A percentile compares a stretch with the other conserved stretches of the same genome.
phyloP scores from a whole-genome alignment of 2,113 vertebrate genomes.

The Lucifuga dentata region DNA sequence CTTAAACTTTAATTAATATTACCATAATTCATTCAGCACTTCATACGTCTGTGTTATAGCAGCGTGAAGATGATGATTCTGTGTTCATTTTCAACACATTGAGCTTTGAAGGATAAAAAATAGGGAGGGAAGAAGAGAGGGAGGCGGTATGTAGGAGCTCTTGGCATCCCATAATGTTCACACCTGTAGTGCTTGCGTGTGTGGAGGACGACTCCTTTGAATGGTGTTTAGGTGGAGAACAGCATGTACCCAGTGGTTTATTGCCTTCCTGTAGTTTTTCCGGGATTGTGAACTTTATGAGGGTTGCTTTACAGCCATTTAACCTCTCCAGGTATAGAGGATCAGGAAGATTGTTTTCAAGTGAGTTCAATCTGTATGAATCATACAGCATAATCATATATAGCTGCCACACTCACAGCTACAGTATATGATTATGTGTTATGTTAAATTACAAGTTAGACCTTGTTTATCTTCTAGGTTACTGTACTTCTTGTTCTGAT shows the following conservation, averaged over 20 bases:
- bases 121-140: too few relatives aligned
- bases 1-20: too few relatives aligned
- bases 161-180: conserved; percentile 17
- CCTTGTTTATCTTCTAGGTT: conserved; percentile 42
- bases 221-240: conserved; percentile 45
- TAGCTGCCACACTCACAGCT: conserved; percentile 18
- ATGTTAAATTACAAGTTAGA: conserved; percentile 30
- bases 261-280: conserved; percentile 65
- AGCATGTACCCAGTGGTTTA: conserved; percentile 65
- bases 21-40: too few relatives aligned
- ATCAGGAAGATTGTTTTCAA: conserved; percentile 36
- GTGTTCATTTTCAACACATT: too few relatives aligned
- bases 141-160: too few relatives aligned
- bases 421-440: conserved; percentile 35
- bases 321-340: conserved; percentile 56
- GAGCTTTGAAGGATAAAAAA: too few relatives aligned
- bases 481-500: conserved; percentile 26
- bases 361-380: conserved; percentile 38
- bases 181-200: conserved; percentile 48
- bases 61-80: too few relatives aligned
- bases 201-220: not conserved
- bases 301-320: conserved; percentile 56
- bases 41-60: too few relatives aligned
- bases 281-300: conserved; percentile 71
- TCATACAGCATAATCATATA: too few relatives aligned